phyloP scores from a whole-genome alignment of 2,888 invertebrate species.

The Altica lythri region DNA sequence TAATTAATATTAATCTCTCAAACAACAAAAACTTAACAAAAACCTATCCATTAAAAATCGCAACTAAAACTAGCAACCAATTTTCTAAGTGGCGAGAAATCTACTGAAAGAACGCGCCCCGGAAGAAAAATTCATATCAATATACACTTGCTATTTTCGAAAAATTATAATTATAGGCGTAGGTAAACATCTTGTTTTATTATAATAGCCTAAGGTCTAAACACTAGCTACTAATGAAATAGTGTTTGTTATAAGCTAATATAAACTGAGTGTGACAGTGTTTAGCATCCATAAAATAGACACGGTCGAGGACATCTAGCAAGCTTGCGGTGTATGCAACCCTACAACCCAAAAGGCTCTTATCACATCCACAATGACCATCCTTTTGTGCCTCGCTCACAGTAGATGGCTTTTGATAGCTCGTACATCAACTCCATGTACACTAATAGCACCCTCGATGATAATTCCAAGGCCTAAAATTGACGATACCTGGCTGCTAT shows the following conservation, averaged over 20 bases:
- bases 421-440: conserved; percentile 20
- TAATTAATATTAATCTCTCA: no score
- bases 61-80: no score
- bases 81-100: no score
- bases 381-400: conserved; percentile 12
- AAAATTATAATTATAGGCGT: no score
- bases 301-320: conserved; percentile 11
- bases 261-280: not conserved
- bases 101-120: no score
- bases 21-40: no score
- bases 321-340: conserved; percentile 9
- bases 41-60: no score
- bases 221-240: not conserved
- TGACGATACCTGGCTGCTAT: conserved; percentile 11
- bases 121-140: no score
- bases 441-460: conserved; percentile 21
- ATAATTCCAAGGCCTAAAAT: conserved; percentile 20
- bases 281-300: conserved; percentile 5
- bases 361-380: conserved; percentile 24
- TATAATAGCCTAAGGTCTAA: no score
- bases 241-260: not conserved
- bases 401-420: conserved; percentile 22
- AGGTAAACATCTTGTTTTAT: no score
- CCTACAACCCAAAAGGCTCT: conserved; percentile 14
- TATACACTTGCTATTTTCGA: no score